A percentile compares a stretch with the other conserved stretches of the same genome.
phyloP scores from a whole-genome alignment of 2,888 invertebrate species.

The Clusia tigrina region DNA sequence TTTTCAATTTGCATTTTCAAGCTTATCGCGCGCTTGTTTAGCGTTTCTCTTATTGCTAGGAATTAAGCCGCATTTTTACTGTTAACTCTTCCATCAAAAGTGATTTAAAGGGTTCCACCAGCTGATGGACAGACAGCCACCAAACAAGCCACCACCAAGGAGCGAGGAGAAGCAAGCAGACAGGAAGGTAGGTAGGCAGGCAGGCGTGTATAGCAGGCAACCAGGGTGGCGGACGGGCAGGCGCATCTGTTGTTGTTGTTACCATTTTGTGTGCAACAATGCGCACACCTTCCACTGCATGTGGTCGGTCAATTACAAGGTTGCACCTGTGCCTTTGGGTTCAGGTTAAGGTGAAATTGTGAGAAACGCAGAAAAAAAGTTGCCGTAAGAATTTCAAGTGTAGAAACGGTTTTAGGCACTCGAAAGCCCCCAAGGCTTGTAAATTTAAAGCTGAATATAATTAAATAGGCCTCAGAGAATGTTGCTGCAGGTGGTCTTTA shows the following conservation, averaged over 20 bases:
- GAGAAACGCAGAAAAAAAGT: background rate
- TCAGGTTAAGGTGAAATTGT: background rate
- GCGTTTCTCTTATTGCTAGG: slow-evolving; percentile 1
- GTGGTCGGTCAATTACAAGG: background rate
- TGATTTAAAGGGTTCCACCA: slow-evolving; percentile 6
- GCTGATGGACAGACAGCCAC: background rate
- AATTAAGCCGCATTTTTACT: slow-evolving; percentile 6
- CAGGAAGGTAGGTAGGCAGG: background rate
- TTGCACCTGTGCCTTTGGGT: slow-evolving; percentile 4
- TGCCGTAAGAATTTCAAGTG: background rate
- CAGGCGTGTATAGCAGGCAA: no score
- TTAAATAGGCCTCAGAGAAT: no score
- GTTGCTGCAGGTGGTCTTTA: no score
- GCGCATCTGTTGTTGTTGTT: background rate
- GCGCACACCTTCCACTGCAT: slow-evolving; percentile 2
- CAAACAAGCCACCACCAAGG: background rate
- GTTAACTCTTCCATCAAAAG: slow-evolving; percentile 6
- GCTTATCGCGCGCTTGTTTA: slow-evolving; percentile 29
- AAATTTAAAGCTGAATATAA: no score
- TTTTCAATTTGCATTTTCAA: slow-evolving; percentile 22
- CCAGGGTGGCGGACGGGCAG: background rate
- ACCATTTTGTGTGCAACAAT: background rate
- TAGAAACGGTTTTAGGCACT: background rate
- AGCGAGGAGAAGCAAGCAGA: background rate
- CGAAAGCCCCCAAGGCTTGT: background rate